A percentile compares a stretch with the other conserved stretches of the same genome.
Evolutionary conservation across 37 sponge, comb jelly and placozoan genomes (phyloP).

Genomic region (Aplysina aerophoba): DNA sequence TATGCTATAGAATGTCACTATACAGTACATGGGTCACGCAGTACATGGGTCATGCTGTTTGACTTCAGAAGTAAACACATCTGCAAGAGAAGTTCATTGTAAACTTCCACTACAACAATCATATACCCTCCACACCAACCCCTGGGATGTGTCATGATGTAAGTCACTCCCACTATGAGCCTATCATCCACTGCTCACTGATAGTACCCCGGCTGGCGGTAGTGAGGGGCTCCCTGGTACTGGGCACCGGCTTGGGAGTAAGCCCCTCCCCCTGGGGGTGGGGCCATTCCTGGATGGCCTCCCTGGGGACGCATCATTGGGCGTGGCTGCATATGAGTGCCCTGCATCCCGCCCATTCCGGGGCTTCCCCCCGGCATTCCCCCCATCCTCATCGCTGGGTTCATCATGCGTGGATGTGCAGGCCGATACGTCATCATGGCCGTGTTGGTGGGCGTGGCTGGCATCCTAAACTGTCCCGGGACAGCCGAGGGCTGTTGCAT

Average conservation of each 20-base stretch:
- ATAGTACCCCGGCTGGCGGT: neutral
- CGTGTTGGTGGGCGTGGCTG: neutral
- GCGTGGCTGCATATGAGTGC: neutral
- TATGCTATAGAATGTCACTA: no score
- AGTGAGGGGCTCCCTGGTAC: neutral
- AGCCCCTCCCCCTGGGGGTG: neutral
- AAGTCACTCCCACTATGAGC: no score
- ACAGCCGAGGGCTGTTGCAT: neutral
- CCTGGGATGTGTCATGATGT: no score
- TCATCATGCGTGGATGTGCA: no score
- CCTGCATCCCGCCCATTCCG: neutral
- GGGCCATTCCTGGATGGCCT: constrained; percentile 9
- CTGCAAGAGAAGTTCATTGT: no score
- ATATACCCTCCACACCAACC: no score
- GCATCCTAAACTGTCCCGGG: neutral
- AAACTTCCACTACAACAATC: no score
- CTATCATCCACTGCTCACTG: neutral
- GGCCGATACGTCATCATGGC: neutral
- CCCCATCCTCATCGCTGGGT: neutral
- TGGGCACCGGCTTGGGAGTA: neutral
- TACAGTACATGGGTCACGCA: no score
- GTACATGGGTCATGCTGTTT: no score
- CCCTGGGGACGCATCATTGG: neutral
- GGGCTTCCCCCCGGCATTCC: neutral
- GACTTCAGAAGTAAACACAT: no score